Evolutionary conservation across 2,888 invertebrate species (phyloP), one percentile per base, ranked within the genome.

Genomic region (Dione juno): DNA sequence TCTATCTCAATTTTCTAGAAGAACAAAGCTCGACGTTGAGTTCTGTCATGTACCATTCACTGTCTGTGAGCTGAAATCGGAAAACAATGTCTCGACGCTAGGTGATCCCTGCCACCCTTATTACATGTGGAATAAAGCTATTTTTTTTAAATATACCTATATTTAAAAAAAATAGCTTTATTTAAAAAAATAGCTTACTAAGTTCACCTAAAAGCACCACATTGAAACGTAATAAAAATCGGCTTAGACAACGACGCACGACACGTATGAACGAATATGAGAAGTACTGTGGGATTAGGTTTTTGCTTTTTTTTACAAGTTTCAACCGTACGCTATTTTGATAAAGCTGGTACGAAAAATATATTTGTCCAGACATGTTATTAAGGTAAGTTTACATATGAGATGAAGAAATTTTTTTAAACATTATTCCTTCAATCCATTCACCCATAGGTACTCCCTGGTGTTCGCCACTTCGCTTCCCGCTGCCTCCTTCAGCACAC

Each of bases 161-260:
- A n/a, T n/a, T n/a, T n/a, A n/a, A n/a, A n/a, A n/a, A n/a, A n/a
- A n/a, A n/a, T n/a, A n/a, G n/a, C n/a, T n/a, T n/a, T n/a, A n/a
- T n/a, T n/a, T n/a, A n/a, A n/a, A n/a, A n/a, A n/a, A n/a, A n/a
- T n/a, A n/a, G n/a, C 16, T 48, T 48, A 28, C 50, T 19, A 50
- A 50, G 37, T 37, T 57, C 16, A 40, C 37, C 37, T 5, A 16
- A 35, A 6, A 57, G n/a, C n/a, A 57, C 13, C 11, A 80, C 84
- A 87, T 88, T 87, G 85, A 88, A 84, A 84, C 79, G 90, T 86
- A 90, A 92, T 92, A 92, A 92, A 91, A 89, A 88, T 88, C 89
- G 88, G 85, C 90, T 92, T 90, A 88, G 82, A 50, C 28, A 28
- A 28, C 64, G 69, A 72, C 70, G 53, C 54, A 63, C 61, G 50